Base-by-base conservation (phyloP, 1,140 invertebrate genomes). In the Phymastichus coffea region DNA sequence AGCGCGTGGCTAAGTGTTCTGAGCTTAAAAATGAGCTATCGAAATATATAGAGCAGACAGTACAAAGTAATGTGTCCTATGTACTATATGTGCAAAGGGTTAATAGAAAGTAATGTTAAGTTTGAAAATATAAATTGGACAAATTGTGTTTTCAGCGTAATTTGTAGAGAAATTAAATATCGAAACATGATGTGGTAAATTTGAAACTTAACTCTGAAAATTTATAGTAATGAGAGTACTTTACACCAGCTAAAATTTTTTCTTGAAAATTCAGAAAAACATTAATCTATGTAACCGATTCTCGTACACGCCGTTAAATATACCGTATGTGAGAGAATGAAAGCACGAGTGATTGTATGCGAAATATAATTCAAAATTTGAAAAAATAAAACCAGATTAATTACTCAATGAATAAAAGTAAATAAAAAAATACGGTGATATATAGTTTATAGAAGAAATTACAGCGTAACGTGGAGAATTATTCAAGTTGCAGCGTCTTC, bases 31-130 rank as follows among this genome's bases (percentile, higher is more conserved):
- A 57, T 35, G 64, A 69, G 58, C 60, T 55, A 61, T 8, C 22
- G 55, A 70, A 73, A 68, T 44, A 64, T 63, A 64, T 75, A 73
- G 74, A 70, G 68, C 68, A 66, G 72, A 75, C 60, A 72, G 72
- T 74, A 76, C 72, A 75, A 76, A 76, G 46, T 61, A 65, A 74
- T 66, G 64, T 66, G 67, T 68, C 69, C 65, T 70, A 71, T 61
- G 55, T 41, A 44, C 25, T 49, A 28, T 49, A 56, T 25, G 37
- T 49, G 20, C 40, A 49, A 61, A 51, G 43, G 22, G 35, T 61
- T 40, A 3, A 48, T 17, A 33, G 51, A 46, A 61, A 61, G 52
- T 61, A 60, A 60, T 17, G 22, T 60, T 60, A 47, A 53, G 22
- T 53, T 59, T 23, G 40, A 38, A 14, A 17, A 59, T 10, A 46